Conservation (phyloP, 1,140 invertebrate genomes). For the Armadillidium nasatum region DNA sequence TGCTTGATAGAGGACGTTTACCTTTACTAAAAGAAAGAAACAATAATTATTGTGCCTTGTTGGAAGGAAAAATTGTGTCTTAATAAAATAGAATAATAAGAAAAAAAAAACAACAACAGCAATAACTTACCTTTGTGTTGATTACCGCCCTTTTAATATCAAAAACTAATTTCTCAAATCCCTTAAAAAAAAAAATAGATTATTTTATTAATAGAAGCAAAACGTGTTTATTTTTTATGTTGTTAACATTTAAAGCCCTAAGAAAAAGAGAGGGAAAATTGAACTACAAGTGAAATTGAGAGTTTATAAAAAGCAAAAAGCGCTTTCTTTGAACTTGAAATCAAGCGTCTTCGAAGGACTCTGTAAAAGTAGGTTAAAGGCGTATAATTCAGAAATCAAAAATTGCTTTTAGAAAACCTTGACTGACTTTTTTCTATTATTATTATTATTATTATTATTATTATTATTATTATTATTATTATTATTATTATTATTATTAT, state of each 20-base stretch:
- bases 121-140: neutral
- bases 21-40: no score
- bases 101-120: no score
- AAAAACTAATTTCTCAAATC: neutral
- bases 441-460: neutral
- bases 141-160: neutral
- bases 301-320: neutral
- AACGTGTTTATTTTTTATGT: neutral
- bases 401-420: slow-evolving; percentile 7
- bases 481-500: neutral
- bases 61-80: no score
- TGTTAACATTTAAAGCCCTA: neutral
- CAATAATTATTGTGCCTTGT: no score
- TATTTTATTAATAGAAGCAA: neutral
- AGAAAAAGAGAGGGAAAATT: neutral
- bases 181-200: neutral
- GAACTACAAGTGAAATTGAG: neutral
- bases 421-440: neutral
- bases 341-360: slow-evolving; percentile 2
- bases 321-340: slow-evolving; percentile 7
- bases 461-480: neutral
- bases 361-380: neutral
- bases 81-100: no score
- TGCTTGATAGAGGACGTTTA: no score
- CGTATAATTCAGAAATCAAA: neutral